phyloP scores from a whole-genome alignment of 2,797 vertebrate species.

The Enteromius unitaeniatus region DNA sequence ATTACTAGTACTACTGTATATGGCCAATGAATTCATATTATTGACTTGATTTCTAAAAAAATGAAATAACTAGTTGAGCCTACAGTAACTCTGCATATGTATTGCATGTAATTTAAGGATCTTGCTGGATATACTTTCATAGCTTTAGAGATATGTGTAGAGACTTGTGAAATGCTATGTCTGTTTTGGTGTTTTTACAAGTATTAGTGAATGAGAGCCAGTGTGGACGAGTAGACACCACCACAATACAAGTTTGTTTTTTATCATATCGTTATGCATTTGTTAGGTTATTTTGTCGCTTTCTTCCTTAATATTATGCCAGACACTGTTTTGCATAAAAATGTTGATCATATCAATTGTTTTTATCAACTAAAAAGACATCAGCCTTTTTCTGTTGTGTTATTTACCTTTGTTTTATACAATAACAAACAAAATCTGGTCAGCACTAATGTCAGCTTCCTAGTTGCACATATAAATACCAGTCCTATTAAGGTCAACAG shows the following conservation, averaged over 20 bases:
- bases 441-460: background rate
- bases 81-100: no score
- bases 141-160: no score
- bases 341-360: background rate
- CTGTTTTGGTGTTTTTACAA: background rate
- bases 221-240: background rate
- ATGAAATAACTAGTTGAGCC: no score
- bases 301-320: background rate
- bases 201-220: background rate
- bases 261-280: no score
- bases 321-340: background rate
- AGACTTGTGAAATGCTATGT: no score
- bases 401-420: background rate
- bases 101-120: no score
- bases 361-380: background rate
- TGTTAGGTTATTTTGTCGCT: no score
- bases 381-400: background rate
- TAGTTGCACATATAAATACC: background rate
- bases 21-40: no score
- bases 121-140: no score
- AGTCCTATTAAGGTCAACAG: background rate
- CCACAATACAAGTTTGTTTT: background rate
- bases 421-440: background rate
- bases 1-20: no score
- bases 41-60: no score